Base-by-base conservation (phyloP, 2,888 invertebrate species). In the Linnaemya vulpina region DNA sequence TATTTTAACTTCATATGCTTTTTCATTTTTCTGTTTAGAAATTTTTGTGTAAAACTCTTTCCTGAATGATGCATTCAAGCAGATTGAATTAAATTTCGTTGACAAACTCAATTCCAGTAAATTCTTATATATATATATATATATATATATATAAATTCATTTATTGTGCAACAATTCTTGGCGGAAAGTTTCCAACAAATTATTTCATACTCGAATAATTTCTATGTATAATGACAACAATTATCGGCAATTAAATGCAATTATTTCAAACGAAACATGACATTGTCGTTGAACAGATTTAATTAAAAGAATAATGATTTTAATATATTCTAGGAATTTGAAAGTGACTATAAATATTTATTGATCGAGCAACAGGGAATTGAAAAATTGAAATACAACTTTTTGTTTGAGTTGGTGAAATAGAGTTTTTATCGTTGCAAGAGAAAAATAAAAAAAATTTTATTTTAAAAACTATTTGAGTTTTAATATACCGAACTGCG, bases 201-300 rank as follows among this genome's bases (percentile, higher is more conserved):
- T 40, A 7, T 11, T 58, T 2, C 22, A 49, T 25, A 40, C 43
- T 4, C 7, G 2, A 51, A 49, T 43, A 38, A 49, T 73, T 38
- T 67, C 0, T 20, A 9, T 38, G 17, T 10, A 30, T 35, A 77
- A 30, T 78, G 81, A 78, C 63, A 85, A 70, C 43, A 74, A 78
- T 75, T 85, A 78, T 58, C 60, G 58, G 53, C 43, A 82, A 85
- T 85, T 79, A 79, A n/a, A 67, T 65, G 20, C 10, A 58, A 75
- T 71, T 65, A 65, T n/a, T 55, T 60, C 0, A 51, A 68, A 35
- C 30, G 3, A 58, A 51, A 80, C 80, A 67, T 58, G 65, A 73
- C 11, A 82, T 60, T 63, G 30, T 46, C 46, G 25, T 3, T 17
- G 11, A 60, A 67, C 53, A 17, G 53, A 60, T 25, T 20, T 13